Conservation (phyloP, 2,113 vertebrate species). For the Cygnus buccinator region DNA sequence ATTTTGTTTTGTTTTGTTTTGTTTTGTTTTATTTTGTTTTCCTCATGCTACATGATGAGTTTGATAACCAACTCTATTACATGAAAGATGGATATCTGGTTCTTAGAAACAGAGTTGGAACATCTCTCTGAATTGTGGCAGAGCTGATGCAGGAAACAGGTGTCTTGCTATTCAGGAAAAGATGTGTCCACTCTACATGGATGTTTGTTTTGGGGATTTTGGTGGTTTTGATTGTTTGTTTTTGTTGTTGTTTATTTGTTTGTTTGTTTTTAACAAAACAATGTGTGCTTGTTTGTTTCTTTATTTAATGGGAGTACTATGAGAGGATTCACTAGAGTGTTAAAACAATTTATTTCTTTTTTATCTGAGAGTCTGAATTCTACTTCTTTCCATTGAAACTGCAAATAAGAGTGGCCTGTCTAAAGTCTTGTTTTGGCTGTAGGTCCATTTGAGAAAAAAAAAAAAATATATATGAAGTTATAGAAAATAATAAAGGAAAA, state of each 20-base stretch:
- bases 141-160: not conserved
- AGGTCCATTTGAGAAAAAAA: not conserved
- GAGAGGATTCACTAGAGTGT: not conserved
- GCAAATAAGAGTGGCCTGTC: not conserved
- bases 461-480: not conserved
- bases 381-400: not conserved
- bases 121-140: not conserved
- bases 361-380: not conserved
- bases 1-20: no score
- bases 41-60: not conserved
- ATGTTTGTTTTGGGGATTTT: not conserved
- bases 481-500: not conserved
- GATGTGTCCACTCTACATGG: not conserved
- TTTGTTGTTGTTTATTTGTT: not conserved
- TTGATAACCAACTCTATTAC: not conserved
- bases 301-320: not conserved
- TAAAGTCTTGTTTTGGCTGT: not conserved
- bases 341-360: not conserved
- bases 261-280: not conserved
- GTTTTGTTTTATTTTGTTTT: not conserved
- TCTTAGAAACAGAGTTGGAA: not conserved
- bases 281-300: not conserved
- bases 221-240: no score
- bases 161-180: not conserved
- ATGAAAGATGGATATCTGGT: not conserved